Conservation (phyloP, 1,140 invertebrate genomes). For the Platorchestia sp. region DNA sequence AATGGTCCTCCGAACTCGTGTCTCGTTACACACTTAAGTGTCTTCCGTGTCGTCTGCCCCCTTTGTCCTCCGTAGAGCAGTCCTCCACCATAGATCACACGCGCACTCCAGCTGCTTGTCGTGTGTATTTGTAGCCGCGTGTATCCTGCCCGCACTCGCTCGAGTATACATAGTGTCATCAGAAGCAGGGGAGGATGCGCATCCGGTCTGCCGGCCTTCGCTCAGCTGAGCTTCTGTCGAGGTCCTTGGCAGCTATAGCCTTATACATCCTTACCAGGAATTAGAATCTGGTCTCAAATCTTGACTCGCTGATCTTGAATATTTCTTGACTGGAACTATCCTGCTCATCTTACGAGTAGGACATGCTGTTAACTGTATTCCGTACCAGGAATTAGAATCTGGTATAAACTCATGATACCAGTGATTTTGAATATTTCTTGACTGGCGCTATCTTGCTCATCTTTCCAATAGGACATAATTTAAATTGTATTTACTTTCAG, state of each 20-base stretch:
- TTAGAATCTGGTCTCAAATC: neutral
- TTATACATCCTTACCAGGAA: neutral
- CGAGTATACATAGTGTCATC: slow-evolving; percentile 26
- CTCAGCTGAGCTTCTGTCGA: neutral
- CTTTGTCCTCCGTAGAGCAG: neutral
- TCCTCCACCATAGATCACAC: slow-evolving; percentile 12
- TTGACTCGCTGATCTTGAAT: neutral
- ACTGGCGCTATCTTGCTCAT: too few species aligned
- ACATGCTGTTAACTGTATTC: neutral
- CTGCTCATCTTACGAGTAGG: neutral
- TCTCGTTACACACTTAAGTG: slow-evolving; percentile 7
- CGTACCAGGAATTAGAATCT: neutral
- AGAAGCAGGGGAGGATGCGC: neutral
- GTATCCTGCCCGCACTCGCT: slow-evolving; percentile 6
- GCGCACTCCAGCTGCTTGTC: slow-evolving; percentile 39
- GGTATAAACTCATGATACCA: too few species aligned
- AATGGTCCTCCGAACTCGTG: neutral
- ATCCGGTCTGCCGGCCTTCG: neutral
- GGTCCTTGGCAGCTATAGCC: neutral
- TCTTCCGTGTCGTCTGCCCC: neutral
- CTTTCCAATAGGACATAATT: too few species aligned
- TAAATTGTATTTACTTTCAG: too few species aligned
- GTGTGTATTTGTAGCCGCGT: slow-evolving; percentile 3
- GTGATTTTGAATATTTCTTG: too few species aligned
- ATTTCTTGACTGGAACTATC: neutral